Evolutionary conservation across 2,797 vertebrate genomes (phyloP).

Genomic region (Eulemur albifrons): DNA sequence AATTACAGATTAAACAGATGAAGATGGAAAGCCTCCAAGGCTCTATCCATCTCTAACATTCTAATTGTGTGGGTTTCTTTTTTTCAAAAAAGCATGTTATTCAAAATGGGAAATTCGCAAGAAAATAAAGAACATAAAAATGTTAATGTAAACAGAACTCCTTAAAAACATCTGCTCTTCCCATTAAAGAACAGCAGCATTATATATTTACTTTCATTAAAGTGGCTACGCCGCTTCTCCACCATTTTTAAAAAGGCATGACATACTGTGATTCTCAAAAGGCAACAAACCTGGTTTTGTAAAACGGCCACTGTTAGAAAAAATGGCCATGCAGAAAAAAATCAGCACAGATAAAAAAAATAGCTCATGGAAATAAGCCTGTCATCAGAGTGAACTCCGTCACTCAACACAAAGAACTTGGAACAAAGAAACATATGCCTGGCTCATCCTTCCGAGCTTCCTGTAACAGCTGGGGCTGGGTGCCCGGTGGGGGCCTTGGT

Average conservation of each 20-base stretch:
- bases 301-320: constrained; percentile 19
- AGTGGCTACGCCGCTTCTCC: not conserved
- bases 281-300: constrained; percentile 15
- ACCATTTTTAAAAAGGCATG: not conserved
- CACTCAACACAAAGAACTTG: constrained; percentile 16
- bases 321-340: not conserved
- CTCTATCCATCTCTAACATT: not conserved
- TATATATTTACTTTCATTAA: not conserved
- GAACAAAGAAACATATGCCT: constrained; percentile 56
- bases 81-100: not conserved
- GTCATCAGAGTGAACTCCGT: not conserved
- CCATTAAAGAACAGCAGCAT: not conserved
- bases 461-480: not conserved
- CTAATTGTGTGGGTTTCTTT: not conserved
- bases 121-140: constrained; percentile 38
- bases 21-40: not conserved
- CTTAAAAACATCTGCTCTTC: constrained; percentile 39
- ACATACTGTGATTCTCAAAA: constrained; percentile 53
- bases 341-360: not conserved
- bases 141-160: constrained; percentile 22
- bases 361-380: constrained; percentile 8
- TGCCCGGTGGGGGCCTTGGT: not conserved
- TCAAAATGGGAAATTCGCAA: constrained; percentile 33
- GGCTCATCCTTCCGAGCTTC: not conserved
- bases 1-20: not conserved